These are phyloP conservation scores for Amorpha juglandis DNA, from an alignment of 2,888 invertebrate species.

Conservation along the genomic window DNA sequence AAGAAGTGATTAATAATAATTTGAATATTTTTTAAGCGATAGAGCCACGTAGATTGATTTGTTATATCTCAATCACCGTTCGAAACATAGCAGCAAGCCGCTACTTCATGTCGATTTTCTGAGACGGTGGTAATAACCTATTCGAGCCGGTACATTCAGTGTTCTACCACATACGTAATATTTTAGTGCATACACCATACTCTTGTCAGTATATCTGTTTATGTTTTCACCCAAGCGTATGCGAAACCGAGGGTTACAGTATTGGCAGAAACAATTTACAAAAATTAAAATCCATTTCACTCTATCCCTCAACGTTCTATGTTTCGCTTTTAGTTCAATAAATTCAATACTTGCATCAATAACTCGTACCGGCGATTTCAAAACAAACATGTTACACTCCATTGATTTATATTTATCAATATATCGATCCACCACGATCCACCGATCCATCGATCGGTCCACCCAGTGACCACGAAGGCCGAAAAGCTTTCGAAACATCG, in stretches of 20 bases:
- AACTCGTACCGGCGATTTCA: neutral
- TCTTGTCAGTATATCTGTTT: neutral
- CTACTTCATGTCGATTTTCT: too few species aligned
- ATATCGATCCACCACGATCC: too few species aligned
- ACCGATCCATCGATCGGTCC: too few species aligned
- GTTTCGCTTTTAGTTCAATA: neutral
- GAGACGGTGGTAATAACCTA: too few species aligned
- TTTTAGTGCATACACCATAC: neutral
- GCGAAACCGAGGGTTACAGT: neutral
- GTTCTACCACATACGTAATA: neutral
- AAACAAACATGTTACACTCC: neutral
- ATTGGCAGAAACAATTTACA: neutral
- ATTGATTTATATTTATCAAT: neutral
- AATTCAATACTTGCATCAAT: neutral
- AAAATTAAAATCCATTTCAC: neutral
- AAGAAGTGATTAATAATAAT: too few species aligned
- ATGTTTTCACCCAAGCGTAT: neutral
- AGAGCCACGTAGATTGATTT: too few species aligned
- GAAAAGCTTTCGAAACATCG: too few species aligned
- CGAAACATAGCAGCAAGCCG: too few species aligned
- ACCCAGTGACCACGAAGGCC: too few species aligned
- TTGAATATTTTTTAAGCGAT: too few species aligned
- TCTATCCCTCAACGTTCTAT: neutral
- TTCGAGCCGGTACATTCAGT: too few species aligned
- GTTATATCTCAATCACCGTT: too few species aligned